Conservation (phyloP, 92 coral and sea anemone species). For the Epizoanthus ramosus region DNA sequence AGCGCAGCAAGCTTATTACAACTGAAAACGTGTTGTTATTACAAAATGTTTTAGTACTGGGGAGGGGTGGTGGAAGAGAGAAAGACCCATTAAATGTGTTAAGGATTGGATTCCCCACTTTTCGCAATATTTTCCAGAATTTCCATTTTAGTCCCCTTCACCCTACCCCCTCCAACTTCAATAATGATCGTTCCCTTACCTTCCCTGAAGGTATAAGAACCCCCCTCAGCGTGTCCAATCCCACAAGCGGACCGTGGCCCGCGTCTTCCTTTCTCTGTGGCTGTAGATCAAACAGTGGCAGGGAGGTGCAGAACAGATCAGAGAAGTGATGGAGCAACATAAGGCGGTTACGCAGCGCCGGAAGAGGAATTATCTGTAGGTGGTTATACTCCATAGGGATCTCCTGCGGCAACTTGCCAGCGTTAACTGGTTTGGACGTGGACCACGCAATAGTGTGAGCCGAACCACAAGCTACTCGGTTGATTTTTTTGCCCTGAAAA, state of each 20-base stretch:
- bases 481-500: constrained; percentile 87
- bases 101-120: no score
- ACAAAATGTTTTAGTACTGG: no score
- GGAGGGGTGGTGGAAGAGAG: no score
- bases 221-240: constrained; percentile 87
- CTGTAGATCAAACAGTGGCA: constrained; percentile 90
- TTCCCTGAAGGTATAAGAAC: constrained; percentile 89
- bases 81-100: no score
- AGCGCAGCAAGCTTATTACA: no score
- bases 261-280: constrained; percentile 64
- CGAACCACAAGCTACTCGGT: constrained; percentile 98
- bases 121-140: no score
- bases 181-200: constrained; percentile 40
- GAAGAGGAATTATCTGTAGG: constrained; percentile 80
- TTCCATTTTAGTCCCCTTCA: no score
- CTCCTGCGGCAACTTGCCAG: constrained; percentile 89
- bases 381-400: constrained; percentile 98
- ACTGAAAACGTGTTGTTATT: no score
- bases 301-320: constrained; percentile 90
- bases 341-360: constrained; percentile 82
- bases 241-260: constrained; percentile 73
- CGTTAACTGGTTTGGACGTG: constrained; percentile 94
- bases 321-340: constrained; percentile 95
- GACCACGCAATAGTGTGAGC: constrained; percentile 99
- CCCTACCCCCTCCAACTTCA: no score